Conservation (phyloP, 1,140 invertebrate species). For the Diploscapter pachys region DNA sequence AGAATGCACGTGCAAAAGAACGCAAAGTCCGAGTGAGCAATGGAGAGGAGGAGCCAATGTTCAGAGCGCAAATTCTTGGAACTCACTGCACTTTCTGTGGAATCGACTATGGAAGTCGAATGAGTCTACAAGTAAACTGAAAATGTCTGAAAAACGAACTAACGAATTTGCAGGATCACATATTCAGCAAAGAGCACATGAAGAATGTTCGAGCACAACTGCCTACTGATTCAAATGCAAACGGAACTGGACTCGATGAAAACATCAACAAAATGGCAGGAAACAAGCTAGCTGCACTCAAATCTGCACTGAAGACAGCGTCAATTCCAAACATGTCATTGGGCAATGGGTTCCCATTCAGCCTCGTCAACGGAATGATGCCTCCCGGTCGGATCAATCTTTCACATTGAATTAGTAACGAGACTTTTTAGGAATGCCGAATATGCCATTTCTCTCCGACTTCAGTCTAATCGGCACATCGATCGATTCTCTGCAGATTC, state of each 20-base stretch:
- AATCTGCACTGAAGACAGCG: not conserved
- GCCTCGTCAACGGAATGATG: slow-evolving; percentile 1
- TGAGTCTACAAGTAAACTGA: slow-evolving; percentile 20
- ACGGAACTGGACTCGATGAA: slow-evolving; percentile 9
- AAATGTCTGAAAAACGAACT: too few relatives aligned
- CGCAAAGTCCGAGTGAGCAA: slow-evolving; percentile 75
- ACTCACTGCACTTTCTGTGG: slow-evolving; percentile 44
- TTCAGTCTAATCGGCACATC: slow-evolving; percentile 53
- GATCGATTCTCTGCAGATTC: slow-evolving; percentile 50
- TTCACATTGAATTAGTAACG: too few relatives aligned
- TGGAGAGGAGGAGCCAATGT: slow-evolving; percentile 26
- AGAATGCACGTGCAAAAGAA: slow-evolving; percentile 93
- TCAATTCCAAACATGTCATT: not conserved
- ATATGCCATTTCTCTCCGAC: slow-evolving; percentile 41
- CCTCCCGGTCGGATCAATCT: too few relatives aligned
- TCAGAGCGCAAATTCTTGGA: not conserved
- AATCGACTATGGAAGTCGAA: slow-evolving; percentile 41
- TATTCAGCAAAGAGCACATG: slow-evolving; percentile 49
- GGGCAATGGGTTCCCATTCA: slow-evolving; percentile 20
- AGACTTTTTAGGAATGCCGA: too few relatives aligned
- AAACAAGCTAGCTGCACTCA: not conserved
- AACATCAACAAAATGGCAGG: slow-evolving; percentile 7
- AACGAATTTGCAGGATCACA: slow-evolving; percentile 46
- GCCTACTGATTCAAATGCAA: not conserved
- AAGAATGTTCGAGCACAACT: slow-evolving; percentile 14